Percentiles rank a stretch among this genome's conserved stretches.
Evolutionary conservation across 1,140 invertebrate species (phyloP).

Genomic region (Habropoda laboriosa): DNA sequence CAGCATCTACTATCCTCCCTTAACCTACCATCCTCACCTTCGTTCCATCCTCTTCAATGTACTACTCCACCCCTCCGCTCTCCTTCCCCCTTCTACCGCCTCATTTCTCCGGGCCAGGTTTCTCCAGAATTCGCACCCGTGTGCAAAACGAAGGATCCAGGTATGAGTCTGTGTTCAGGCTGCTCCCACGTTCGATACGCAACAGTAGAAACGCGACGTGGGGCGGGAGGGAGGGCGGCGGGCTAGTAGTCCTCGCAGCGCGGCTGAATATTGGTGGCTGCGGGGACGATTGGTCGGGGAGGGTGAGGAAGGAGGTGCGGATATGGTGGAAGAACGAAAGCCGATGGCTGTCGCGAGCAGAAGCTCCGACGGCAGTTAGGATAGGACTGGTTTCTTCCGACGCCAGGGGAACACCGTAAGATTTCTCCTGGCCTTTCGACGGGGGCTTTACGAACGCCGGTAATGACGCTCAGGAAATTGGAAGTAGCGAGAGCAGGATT

Average conservation of each 20-base stretch:
- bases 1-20: slow-evolving; percentile 14
- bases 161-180: slow-evolving; percentile 12
- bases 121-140: slow-evolving; percentile 48
- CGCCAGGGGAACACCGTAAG: slow-evolving; percentile 26
- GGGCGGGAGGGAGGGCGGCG: slow-evolving; percentile 11
- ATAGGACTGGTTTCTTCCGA: slow-evolving; percentile 52
- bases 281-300: slow-evolving; percentile 16
- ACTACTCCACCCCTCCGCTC: too few relatives aligned
- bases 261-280: slow-evolving; percentile 29
- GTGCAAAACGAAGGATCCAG: slow-evolving; percentile 49
- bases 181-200: slow-evolving; percentile 46
- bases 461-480: slow-evolving; percentile 67
- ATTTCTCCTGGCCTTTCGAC: slow-evolving; percentile 54
- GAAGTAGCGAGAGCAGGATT: slow-evolving; percentile 41
- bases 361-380: slow-evolving; percentile 45
- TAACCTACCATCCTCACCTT: not conserved
- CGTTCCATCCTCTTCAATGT: too few relatives aligned
- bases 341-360: slow-evolving; percentile 62
- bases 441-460: slow-evolving; percentile 24
- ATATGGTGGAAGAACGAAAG: slow-evolving; percentile 56
- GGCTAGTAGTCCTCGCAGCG: not conserved
- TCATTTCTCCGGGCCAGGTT: slow-evolving; percentile 24
- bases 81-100: not conserved
- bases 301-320: slow-evolving; percentile 7
- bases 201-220: slow-evolving; percentile 50